Base-by-base conservation (phyloP, 2,797 vertebrate species). In the Hybognathus amarus region DNA sequence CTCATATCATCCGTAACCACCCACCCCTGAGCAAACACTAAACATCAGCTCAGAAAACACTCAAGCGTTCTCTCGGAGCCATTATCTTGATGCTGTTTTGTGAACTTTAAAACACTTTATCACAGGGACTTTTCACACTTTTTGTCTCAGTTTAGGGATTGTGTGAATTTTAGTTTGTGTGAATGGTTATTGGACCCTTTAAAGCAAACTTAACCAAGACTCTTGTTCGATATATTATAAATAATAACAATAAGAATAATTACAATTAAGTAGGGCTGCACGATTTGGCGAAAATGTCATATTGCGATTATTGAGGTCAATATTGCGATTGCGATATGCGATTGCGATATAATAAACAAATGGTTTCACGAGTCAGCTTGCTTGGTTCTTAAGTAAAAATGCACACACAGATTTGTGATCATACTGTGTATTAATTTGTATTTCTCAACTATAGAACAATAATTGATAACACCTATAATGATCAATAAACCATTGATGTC, bases 1-100 rank as follows among this genome's bases (percentile, higher is more conserved):
- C 82, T 83, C 83, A 78, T 79, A 78, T 73, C 40, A 56, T 66
- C 52, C 40, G 61, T 77, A 64, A 45, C 64, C 64, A 45, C 67
- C 83, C 47, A 45, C 76, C 74, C 38, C 24, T 56, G 36, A 30
- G n/a, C 71, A 83, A 76, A 66, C 71, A 50, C 77, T 63, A 78
- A 47, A 84, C 80, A 79, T 30, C 47, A 69, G 59, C 36, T 59
- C 38, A 79, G 61, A 76, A 79, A 59, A 40, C 30, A 71, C 76
- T 77, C 79, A 30, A n/a, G 7, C 56, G 73, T 47, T 64, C 30
- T 52, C 63, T 38, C 45, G 45, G 52, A 36, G 36, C 4, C 27
- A 66, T 66, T 67, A 52, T 50, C 10, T 13, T 18, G 77, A 20
- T 67, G 61, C 63, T 24, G 27, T 64, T 77, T 77, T 33, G 59